Evolutionary conservation across 1,140 invertebrate species (phyloP).

Genomic region (Pogonomyrmex barbatus): DNA sequence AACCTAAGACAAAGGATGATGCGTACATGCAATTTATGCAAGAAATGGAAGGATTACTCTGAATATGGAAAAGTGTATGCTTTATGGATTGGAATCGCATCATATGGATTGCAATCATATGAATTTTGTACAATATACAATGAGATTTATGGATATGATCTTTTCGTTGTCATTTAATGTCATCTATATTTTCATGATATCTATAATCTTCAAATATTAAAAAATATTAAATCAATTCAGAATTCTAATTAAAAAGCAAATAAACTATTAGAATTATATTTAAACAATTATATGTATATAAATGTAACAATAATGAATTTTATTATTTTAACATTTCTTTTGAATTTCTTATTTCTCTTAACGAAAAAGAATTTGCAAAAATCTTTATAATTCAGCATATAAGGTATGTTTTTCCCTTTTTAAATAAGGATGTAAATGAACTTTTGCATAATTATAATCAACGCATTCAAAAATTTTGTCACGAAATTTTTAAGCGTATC

Average conservation of each 20-base stretch:
- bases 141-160: background rate
- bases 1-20: constrained; percentile 95
- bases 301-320: constrained; percentile 14
- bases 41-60: constrained; percentile 98
- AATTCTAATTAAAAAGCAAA: constrained; percentile 7
- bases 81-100: constrained; percentile 42
- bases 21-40: constrained; percentile 99
- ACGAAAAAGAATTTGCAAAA: constrained; percentile 12
- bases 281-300: background rate
- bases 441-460: too few species aligned
- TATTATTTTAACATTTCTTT: background rate
- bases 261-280: background rate
- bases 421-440: too few species aligned
- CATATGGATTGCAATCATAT: background rate
- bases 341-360: background rate
- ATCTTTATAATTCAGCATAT: background rate
- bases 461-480: too few species aligned
- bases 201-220: background rate
- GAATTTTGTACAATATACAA: constrained; percentile 65
- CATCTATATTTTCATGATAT: background rate
- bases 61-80: constrained; percentile 70
- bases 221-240: background rate
- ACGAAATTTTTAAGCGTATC: too few species aligned
- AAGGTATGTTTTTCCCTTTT: too few species aligned
- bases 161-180: constrained; percentile 20